A percentile compares a stretch with the other conserved stretches of the same genome.
Conservation (phyloP, 2,797 vertebrate genomes). For the Poeciliopsis turneri region DNA sequence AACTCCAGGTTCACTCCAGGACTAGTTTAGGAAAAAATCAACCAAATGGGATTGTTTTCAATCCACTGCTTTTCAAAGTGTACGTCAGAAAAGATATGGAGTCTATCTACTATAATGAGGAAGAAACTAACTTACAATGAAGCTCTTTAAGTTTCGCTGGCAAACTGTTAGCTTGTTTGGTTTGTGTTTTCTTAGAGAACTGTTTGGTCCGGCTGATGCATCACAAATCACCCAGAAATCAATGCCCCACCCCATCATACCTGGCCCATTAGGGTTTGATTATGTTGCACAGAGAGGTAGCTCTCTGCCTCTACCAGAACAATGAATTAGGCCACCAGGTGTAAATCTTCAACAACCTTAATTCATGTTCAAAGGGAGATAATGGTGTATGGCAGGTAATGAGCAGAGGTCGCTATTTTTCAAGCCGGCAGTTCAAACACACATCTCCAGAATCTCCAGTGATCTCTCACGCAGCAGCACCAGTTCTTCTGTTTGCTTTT, state of each 20-base stretch:
- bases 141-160: background rate
- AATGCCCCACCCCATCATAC: slow-evolving; percentile 15
- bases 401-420: slow-evolving; percentile 7
- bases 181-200: slow-evolving; percentile 20
- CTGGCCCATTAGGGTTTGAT: slow-evolving; percentile 1
- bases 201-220: slow-evolving; percentile 3
- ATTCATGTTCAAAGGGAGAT: slow-evolving; percentile 5
- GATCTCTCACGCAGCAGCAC: background rate
- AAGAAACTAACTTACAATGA: background rate
- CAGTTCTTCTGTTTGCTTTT: background rate
- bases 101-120: background rate
- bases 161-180: background rate
- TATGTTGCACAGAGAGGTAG: slow-evolving; percentile 3
- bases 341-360: background rate
- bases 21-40: background rate
- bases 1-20: background rate
- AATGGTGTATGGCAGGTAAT: slow-evolving; percentile 14
- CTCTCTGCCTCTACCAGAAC: slow-evolving; percentile 11
- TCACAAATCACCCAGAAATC: slow-evolving; percentile 9
- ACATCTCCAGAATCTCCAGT: background rate
- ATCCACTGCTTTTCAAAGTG: background rate
- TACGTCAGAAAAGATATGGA: background rate
- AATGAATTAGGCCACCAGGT: background rate
- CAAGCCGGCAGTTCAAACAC: slow-evolving; percentile 13
- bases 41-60: background rate